A percentile compares a stretch with the other conserved stretches of the same genome.
Evolutionary conservation across 2,113 vertebrate genomes (phyloP).

Genomic region (Hydrochoerus hydrochaeris): DNA sequence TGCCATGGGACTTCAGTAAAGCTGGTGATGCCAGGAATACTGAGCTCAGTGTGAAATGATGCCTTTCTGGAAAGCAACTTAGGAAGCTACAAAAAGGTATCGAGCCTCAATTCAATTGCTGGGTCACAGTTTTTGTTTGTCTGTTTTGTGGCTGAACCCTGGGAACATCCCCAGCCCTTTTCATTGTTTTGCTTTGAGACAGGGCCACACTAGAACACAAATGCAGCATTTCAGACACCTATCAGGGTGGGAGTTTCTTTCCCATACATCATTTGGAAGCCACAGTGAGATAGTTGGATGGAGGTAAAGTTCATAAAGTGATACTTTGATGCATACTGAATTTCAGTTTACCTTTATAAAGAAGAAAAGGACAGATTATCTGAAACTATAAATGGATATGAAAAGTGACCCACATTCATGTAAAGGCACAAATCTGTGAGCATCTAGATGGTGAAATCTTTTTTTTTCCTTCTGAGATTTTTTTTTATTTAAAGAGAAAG

Average conservation of each 20-base stretch:
- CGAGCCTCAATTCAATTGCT: not conserved
- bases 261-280: no score
- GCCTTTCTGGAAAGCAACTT: not conserved
- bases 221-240: no score
- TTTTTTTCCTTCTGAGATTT: no score
- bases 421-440: not conserved
- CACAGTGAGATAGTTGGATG: no score
- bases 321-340: not conserved
- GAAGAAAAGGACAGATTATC: not conserved
- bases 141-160: no score
- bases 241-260: no score
- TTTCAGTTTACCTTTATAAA: slow-evolving; percentile 37
- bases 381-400: not conserved
- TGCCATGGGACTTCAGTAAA: not conserved
- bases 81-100: not conserved
- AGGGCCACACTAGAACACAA: no score
- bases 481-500: no score
- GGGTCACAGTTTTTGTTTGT: not conserved
- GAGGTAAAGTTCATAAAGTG: not conserved
- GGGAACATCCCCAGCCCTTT: no score
- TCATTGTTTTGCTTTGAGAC: no score
- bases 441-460: not conserved
- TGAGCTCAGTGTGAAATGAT: not conserved
- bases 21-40: rapidly evolving
- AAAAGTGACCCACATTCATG: not conserved